Evolutionary conservation across 2,797 vertebrate genomes (phyloP), one percentile per base, ranked within the genome.

Genomic region (Argentina silus): DNA sequence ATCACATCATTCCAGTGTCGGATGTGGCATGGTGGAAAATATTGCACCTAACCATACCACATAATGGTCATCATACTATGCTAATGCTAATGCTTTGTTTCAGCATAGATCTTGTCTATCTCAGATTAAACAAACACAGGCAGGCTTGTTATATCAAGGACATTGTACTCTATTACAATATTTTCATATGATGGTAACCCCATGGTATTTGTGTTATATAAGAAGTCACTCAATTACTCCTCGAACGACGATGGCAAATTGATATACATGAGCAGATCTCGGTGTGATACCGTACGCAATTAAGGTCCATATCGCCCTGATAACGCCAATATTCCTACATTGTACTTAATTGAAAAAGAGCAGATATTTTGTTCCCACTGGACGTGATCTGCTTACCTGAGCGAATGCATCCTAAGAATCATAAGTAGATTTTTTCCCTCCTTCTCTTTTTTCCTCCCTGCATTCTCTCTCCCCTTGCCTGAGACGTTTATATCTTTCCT

Each of bases 401-500:
- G 7, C 19, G 15, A 61, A 36, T 15, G 21, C 2, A 44, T 4
- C 66, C 0, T 27, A 27, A 44, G 45, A 71, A 47, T 71, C 17
- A 69, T 72, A 9, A 64, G 42, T 57, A 63, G 55, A 59, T 12
- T 12, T 3, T 23, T 0, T 65, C 73, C 65, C 23, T 53, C 45
- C 11, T 48, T 19, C 57, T 14, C 42, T 8, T 19, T 19, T 60
- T 27, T 23, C 15, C 43, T 19, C 68, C 1, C 62, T 59, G 43
- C 19, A 11, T 55, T 2, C 23, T 6, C 51, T 1, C 23, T 9
- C n/a, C 72, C 7, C 66, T 76, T n/a, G 51, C 74, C 68, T 23
- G 0, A 73, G 75, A 80, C 72, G 7, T 10, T 17, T 17, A 78
- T 86, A 74, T 79, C 76, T 86, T 60, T 85, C 73, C 78, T 74